A percentile compares a stretch with the other conserved stretches of the same genome.
These are phyloP conservation scores for Simalia tracyae DNA, from an alignment of 2,797 vertebrate genomes.

Conservation along the genomic window DNA sequence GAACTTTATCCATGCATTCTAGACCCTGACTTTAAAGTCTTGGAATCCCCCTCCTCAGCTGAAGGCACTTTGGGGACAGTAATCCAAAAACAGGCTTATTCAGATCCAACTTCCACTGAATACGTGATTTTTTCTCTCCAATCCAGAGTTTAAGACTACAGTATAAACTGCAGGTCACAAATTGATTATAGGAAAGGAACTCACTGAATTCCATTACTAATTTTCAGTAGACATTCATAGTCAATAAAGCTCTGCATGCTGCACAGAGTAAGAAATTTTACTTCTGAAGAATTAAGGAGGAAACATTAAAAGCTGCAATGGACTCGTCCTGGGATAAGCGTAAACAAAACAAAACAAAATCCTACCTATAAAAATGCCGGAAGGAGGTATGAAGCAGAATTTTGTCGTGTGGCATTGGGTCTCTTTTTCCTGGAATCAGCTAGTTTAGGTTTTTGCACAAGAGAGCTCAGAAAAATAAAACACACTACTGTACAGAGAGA, in stretches of 20 bases:
- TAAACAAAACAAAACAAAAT: not conserved
- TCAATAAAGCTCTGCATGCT: not conserved
- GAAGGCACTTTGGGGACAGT: not conserved
- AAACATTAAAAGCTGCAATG: not conserved
- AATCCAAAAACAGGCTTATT: not conserved
- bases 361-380: not conserved
- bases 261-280: not conserved
- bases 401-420: not conserved
- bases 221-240: not conserved
- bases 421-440: not conserved
- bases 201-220: not conserved
- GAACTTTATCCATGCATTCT: not conserved
- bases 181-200: not conserved
- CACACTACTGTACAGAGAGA: not conserved
- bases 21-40: not conserved
- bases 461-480: not conserved
- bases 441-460: conserved; percentile 9
- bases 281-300: not conserved
- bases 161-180: not conserved
- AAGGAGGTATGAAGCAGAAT: not conserved
- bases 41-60: not conserved
- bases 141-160: not conserved
- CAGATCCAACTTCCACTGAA: not conserved
- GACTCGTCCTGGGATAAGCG: not conserved
- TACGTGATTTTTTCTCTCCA: not conserved